phyloP scores from a whole-genome alignment of 2,113 vertebrate species.

The Aspiorhynchus laticeps region DNA sequence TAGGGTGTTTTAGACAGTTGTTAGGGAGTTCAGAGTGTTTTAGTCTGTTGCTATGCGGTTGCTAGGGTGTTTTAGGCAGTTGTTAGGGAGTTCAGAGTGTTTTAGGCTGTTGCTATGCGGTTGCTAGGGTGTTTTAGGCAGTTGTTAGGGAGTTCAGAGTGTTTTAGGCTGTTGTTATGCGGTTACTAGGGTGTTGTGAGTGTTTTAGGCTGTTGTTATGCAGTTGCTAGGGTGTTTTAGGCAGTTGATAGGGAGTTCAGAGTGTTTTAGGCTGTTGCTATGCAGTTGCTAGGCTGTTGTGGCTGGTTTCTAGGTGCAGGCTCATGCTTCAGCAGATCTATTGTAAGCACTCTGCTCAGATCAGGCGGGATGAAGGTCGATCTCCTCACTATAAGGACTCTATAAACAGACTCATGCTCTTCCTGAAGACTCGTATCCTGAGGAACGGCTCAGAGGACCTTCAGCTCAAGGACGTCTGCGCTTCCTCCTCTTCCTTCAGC shows the following conservation, averaged over 20 bases:
- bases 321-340: not conserved
- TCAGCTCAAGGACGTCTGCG: constrained; percentile 46
- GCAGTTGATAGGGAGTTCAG: not conserved
- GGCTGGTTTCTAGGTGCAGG: not conserved
- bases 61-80: fast-evolving
- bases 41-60: not conserved
- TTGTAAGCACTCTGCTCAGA: not conserved
- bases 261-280: not conserved
- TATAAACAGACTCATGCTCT: not conserved
- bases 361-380: not conserved
- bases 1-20: not conserved
- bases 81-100: no score
- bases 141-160: no score
- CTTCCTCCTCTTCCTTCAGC: constrained; percentile 14
- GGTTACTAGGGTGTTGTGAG: no score
- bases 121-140: fast-evolving
- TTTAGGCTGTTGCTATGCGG: not conserved
- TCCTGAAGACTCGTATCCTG: not conserved
- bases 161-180: not conserved
- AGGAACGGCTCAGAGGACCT: constrained; percentile 37
- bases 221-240: not conserved
- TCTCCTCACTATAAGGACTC: not conserved
- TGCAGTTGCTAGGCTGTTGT: not conserved
- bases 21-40: not conserved
- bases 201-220: not conserved